Percentiles rank a stretch among this genome's conserved stretches.
Conservation (phyloP, 2,888 invertebrate genomes). For the Heliconius charithonia region DNA sequence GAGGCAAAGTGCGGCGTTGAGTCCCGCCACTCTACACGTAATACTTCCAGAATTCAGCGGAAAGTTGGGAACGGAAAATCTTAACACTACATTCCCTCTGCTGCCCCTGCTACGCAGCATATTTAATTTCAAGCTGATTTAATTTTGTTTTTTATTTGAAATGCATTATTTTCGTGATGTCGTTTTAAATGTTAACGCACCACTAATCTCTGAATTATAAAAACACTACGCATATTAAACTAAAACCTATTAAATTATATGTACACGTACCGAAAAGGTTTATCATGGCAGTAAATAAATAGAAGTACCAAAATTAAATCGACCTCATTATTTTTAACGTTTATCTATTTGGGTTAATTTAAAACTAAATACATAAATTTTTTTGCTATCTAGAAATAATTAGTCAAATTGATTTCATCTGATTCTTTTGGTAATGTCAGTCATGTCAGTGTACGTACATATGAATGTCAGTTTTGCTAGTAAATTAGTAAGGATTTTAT, state of each 20-base stretch:
- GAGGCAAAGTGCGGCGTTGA: too few relatives aligned
- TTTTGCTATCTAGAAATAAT: neutral
- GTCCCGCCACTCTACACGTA: too few relatives aligned
- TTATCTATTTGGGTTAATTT: constrained; percentile 12
- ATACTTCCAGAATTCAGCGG: too few relatives aligned
- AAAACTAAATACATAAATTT: neutral
- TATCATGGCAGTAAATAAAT: neutral
- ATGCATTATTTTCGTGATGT: neutral
- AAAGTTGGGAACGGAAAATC: too few relatives aligned
- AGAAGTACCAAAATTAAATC: neutral
- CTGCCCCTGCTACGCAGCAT: too few relatives aligned
- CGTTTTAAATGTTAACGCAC: constrained; percentile 9
- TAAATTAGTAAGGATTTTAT: too few relatives aligned
- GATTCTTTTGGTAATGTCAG: neutral
- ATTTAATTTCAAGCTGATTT: too few relatives aligned
- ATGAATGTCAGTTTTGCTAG: too few relatives aligned
- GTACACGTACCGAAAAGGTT: neutral
- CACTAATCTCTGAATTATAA: neutral
- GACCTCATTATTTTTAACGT: constrained; percentile 4
- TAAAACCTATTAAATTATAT: neutral
- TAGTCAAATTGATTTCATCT: neutral
- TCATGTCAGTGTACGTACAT: neutral
- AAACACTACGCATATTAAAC: neutral
- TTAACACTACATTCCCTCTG: too few relatives aligned
- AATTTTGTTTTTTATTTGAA: too few relatives aligned